Conservation (phyloP, 2,797 vertebrate genomes). For the Semaprochilodus insignis region DNA sequence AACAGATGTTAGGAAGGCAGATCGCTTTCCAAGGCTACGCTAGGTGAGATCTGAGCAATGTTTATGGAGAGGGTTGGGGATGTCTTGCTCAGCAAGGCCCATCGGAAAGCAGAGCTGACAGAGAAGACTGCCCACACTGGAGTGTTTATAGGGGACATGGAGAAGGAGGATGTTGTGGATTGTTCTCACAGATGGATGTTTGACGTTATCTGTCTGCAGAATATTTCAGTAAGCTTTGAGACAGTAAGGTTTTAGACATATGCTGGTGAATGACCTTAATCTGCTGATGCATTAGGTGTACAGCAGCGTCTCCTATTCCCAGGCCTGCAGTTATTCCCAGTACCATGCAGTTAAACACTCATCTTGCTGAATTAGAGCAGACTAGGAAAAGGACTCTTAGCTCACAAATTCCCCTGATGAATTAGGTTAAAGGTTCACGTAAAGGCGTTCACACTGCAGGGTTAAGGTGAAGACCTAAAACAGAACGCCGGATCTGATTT, state of each 20-base stretch:
- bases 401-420: too few species aligned
- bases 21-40: constrained; percentile 28
- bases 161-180: constrained; percentile 6
- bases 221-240: constrained; percentile 9
- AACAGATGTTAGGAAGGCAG: constrained; percentile 40
- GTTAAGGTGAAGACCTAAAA: too few species aligned
- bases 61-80: constrained; percentile 1
- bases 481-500: too few species aligned
- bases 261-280: constrained; percentile 2
- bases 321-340: neutral
- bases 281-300: constrained; percentile 19
- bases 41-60: constrained; percentile 10
- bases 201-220: constrained; percentile 26
- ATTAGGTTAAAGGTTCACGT: too few species aligned
- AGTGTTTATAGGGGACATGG: constrained; percentile 6
- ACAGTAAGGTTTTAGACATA: constrained; percentile 6
- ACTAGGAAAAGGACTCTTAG: neutral
- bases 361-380: neutral
- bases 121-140: neutral
- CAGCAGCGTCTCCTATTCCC: neutral
- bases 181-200: constrained; percentile 10
- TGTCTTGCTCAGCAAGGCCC: neutral
- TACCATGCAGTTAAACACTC: too few species aligned
- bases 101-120: neutral
- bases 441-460: too few species aligned